Percentiles rank a stretch among this genome's conserved stretches.
These are phyloP conservation scores for Babyrousa celebensis DNA, from an alignment of 2,797 vertebrate species.

Conservation along the genomic window DNA sequence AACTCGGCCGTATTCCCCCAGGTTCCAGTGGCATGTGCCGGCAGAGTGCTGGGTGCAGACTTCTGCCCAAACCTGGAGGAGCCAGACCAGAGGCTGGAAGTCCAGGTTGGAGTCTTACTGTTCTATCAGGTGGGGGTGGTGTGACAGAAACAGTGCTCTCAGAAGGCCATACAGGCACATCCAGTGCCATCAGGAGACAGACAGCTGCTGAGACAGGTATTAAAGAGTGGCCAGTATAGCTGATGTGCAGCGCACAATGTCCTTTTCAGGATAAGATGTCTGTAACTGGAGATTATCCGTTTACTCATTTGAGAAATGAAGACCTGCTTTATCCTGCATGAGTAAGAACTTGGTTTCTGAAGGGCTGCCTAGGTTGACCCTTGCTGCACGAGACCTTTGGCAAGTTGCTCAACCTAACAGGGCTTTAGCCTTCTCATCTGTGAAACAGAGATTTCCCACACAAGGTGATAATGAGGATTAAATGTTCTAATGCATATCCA, in stretches of 20 bases:
- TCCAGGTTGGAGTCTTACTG: constrained; percentile 86
- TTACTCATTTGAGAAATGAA: constrained; percentile 25
- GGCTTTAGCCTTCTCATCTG: constrained; percentile 16
- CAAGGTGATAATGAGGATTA: not conserved
- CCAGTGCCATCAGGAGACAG: not conserved
- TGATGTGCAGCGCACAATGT: not conserved
- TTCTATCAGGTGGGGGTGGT: constrained; percentile 82
- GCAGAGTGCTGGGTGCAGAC: constrained; percentile 86
- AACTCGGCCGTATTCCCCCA: constrained; percentile 83
- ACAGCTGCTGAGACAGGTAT: not conserved
- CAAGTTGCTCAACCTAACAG: not conserved
- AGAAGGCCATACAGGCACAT: not conserved
- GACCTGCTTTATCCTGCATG: not conserved
- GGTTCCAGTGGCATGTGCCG: constrained; percentile 86
- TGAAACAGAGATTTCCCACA: not conserved
- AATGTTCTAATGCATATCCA: not conserved
- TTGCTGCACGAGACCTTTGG: constrained; percentile 18
- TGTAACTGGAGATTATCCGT: constrained; percentile 10
- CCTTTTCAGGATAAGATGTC: constrained; percentile 50
- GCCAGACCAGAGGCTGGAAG: constrained; percentile 87
- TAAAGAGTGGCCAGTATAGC: not conserved
- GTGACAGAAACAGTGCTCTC: not conserved
- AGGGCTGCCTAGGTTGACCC: not conserved
- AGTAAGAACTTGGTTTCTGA: not conserved
- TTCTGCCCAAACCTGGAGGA: constrained; percentile 87